Evolutionary conservation across 1,140 invertebrate genomes (phyloP).

Genomic region (Pseudomyrmex gracilis): DNA sequence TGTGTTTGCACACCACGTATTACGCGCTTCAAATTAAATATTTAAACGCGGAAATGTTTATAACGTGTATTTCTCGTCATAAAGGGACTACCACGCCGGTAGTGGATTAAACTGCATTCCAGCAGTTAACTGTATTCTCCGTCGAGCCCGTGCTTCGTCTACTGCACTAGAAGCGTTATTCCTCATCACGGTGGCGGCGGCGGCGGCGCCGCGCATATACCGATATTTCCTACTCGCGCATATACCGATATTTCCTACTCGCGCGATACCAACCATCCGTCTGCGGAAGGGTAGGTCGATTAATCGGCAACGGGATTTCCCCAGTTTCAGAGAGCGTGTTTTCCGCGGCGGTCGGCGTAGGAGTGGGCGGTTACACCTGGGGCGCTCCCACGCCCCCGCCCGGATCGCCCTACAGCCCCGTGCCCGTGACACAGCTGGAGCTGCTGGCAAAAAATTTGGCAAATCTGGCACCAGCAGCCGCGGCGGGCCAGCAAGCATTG

Average conservation of each 20-base stretch:
- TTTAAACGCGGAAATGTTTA: no score
- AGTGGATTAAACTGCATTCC: no score
- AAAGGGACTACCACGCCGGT: no score
- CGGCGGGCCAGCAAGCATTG: slow-evolving; percentile 80
- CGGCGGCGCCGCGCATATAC: background rate
- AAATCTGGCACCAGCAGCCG: slow-evolving; percentile 78
- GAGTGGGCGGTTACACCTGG: slow-evolving; percentile 87
- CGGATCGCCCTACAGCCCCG: slow-evolving; percentile 89
- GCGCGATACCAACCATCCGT: slow-evolving; percentile 7
- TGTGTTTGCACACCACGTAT: no score
- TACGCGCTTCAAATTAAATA: no score
- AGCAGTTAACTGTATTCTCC: no score
- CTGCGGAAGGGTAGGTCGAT: slow-evolving; percentile 58
- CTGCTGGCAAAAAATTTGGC: slow-evolving; percentile 86
- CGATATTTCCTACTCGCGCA: slow-evolving; percentile 1
- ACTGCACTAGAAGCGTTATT: background rate
- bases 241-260: slow-evolving; percentile 12
- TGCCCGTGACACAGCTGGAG: slow-evolving; percentile 88
- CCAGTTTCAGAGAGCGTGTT: slow-evolving; percentile 89
- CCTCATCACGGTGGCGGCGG: background rate
- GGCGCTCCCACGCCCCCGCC: slow-evolving; percentile 89
- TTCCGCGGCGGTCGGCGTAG: slow-evolving; percentile 86
- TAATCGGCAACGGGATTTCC: slow-evolving; percentile 69
- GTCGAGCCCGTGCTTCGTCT: no score
- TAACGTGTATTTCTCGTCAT: no score